Evolutionary conservation across 2,797 vertebrate species (phyloP).

Genomic region (Furcifer pardalis): DNA sequence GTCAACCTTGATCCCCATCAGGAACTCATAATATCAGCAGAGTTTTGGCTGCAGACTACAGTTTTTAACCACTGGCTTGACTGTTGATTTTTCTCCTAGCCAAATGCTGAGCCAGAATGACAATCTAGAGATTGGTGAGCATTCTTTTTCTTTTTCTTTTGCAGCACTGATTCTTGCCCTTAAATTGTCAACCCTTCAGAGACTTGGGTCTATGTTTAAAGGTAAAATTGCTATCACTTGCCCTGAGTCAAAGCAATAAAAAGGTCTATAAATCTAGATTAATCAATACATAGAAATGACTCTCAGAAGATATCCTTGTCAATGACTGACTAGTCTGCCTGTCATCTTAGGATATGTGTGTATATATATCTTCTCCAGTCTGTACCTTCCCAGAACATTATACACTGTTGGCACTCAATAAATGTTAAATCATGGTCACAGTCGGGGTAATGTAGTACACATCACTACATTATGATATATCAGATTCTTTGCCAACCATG

Average conservation of each 20-base stretch:
- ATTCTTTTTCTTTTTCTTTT: background rate
- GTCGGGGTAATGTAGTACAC: conserved; percentile 5
- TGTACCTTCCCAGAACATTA: background rate
- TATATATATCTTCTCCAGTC: conserved; percentile 16
- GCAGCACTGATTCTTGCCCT: background rate
- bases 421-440: conserved; percentile 12
- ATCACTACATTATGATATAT: conserved; percentile 3
- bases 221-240: conserved; percentile 4
- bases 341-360: background rate
- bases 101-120: background rate
- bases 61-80: too few relatives aligned
- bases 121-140: background rate
- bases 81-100: background rate
- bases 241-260: background rate
- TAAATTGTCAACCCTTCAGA: background rate
- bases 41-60: too few relatives aligned
- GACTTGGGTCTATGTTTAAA: background rate
- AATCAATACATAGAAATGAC: conserved; percentile 17
- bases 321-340: conserved; percentile 17
- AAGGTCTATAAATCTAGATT: conserved; percentile 18
- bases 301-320: conserved; percentile 21
- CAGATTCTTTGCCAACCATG: background rate
- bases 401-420: conserved; percentile 12
- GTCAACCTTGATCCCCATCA: too few relatives aligned
- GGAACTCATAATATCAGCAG: too few relatives aligned